Conservation (phyloP, 2,797 vertebrate genomes). For the Bovichtus variegatus region DNA sequence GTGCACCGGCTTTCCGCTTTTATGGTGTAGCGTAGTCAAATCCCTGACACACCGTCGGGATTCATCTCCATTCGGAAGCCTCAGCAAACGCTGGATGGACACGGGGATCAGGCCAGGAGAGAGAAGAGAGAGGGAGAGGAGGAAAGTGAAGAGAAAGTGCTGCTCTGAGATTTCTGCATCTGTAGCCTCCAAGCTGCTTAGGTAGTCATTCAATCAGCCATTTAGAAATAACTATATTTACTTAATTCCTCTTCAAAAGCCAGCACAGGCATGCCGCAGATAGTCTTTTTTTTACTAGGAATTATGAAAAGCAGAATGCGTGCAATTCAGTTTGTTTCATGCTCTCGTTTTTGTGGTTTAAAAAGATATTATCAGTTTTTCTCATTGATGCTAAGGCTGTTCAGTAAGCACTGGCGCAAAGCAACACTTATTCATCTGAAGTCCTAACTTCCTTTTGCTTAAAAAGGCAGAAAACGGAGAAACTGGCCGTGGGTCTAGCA, state of each 20-base stretch:
- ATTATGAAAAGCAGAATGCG: slow-evolving; percentile 34
- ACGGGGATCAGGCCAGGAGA: slow-evolving; percentile 69
- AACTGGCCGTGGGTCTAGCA: slow-evolving; percentile 38
- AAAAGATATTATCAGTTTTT: slow-evolving; percentile 26
- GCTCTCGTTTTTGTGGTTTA: slow-evolving; percentile 19
- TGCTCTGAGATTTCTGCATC: slow-evolving; percentile 67
- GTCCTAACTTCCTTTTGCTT: slow-evolving; percentile 38
- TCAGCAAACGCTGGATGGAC: slow-evolving; percentile 80
- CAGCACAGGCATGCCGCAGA: slow-evolving; percentile 20
- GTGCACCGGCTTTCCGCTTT: slow-evolving; percentile 66
- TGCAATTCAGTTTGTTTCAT: slow-evolving; percentile 34
- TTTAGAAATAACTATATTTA: slow-evolving; percentile 52
- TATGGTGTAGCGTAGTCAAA: slow-evolving; percentile 67
- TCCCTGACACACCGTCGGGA: slow-evolving; percentile 72
- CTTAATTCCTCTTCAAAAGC: slow-evolving; percentile 64
- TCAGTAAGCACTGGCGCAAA: slow-evolving; percentile 11
- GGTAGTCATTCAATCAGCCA: slow-evolving; percentile 61
- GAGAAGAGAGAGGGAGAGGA: slow-evolving; percentile 22
- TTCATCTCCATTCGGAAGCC: slow-evolving; percentile 76
- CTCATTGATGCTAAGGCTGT: slow-evolving; percentile 30
- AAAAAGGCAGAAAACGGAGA: slow-evolving; percentile 27
- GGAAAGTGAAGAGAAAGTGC: slow-evolving; percentile 71
- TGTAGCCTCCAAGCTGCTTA: slow-evolving; percentile 70
- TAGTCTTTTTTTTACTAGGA: slow-evolving; percentile 2
- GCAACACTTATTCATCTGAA: slow-evolving; percentile 35